These are phyloP conservation scores for Hypothenemus hampei DNA, from an alignment of 1,140 invertebrate genomes.

Conservation along the genomic window DNA sequence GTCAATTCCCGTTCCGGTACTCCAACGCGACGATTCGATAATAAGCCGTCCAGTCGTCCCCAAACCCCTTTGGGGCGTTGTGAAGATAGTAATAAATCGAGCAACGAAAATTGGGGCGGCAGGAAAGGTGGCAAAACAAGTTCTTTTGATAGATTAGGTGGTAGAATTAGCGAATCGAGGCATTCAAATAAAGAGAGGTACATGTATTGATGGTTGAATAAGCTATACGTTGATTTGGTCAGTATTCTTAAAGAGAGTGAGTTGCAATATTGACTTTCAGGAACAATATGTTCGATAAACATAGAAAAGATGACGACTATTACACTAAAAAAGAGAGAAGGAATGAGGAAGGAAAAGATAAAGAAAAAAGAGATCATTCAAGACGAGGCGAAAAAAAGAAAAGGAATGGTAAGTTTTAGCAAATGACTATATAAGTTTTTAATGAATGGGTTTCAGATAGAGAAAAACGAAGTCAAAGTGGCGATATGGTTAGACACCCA, in stretches of 20 bases:
- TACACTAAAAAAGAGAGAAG: conserved; percentile 19
- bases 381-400: conserved; percentile 8
- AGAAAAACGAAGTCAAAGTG: conserved; percentile 2
- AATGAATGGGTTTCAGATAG: background rate
- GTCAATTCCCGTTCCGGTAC: conserved; percentile 48
- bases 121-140: background rate
- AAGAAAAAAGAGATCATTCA: conserved; percentile 11
- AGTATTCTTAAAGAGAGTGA: no score
- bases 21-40: conserved; percentile 40
- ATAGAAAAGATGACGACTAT: conserved; percentile 23
- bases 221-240: no score
- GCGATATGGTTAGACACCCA: background rate
- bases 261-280: no score
- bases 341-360: conserved; percentile 15
- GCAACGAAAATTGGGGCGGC: conserved; percentile 9
- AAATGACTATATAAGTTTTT: background rate
- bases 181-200: conserved; percentile 13
- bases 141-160: conserved; percentile 15
- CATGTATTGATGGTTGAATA: background rate
- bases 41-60: conserved; percentile 18
- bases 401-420: conserved; percentile 1
- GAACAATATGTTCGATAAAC: conserved; percentile 7
- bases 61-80: conserved; percentile 28
- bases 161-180: conserved; percentile 12
- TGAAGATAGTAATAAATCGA: conserved; percentile 12